phyloP scores from a whole-genome alignment of 1,140 invertebrate genomes.

The Macrobrachium rosenbergii region DNA sequence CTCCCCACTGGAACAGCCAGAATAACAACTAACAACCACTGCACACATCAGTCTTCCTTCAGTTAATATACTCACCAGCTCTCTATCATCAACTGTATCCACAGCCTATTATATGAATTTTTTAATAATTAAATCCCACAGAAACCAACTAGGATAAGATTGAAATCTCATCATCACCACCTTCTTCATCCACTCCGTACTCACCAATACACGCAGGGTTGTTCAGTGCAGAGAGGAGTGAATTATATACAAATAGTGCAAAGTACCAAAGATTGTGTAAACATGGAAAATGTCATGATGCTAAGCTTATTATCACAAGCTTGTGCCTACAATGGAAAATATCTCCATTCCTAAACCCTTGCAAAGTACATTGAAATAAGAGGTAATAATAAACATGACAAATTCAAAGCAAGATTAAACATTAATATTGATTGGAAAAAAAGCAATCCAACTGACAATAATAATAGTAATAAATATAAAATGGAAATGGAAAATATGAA shows the following conservation, averaged over 20 bases:
- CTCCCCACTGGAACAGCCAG: constrained; percentile 66
- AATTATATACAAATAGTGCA: constrained; percentile 65
- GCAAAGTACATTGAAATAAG: constrained; percentile 61
- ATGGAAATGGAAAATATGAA: constrained; percentile 51
- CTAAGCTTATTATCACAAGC: constrained; percentile 65
- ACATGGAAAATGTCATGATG: constrained; percentile 66
- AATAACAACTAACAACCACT: constrained; percentile 64
- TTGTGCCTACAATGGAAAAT: constrained; percentile 64
- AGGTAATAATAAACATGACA: constrained; percentile 55
- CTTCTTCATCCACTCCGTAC: constrained; percentile 51
- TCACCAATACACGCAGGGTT: constrained; percentile 56
- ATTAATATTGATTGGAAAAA: constrained; percentile 57
- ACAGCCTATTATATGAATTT: not conserved
- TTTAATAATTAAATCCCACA: constrained; percentile 16
- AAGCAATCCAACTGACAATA: constrained; percentile 62
- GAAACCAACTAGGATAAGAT: constrained; percentile 1
- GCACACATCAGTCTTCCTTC: constrained; percentile 39
- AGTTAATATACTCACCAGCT: constrained; percentile 45
- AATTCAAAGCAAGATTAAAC: constrained; percentile 63
- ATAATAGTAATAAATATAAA: constrained; percentile 8
- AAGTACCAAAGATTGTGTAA: constrained; percentile 62
- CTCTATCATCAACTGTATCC: constrained; percentile 31
- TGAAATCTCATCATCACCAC: too few relatives aligned
- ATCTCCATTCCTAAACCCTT: constrained; percentile 63
- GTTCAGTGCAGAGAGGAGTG: constrained; percentile 60